Percentiles rank a stretch among this genome's conserved stretches.
Conservation (phyloP, 2,888 invertebrate species). For the Lymantria monacha region DNA sequence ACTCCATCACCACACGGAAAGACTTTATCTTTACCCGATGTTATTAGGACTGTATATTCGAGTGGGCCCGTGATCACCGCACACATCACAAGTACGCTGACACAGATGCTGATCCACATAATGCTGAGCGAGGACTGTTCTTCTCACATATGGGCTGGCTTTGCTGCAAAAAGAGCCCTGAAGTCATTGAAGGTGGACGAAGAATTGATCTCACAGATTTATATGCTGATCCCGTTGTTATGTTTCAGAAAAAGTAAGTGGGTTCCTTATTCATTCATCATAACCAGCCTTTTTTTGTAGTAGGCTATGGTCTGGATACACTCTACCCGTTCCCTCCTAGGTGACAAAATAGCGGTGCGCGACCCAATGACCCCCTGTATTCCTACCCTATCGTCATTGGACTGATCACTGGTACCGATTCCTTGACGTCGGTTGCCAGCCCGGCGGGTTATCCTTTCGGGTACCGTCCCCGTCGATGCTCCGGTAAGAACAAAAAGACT, state of each 20-base stretch:
- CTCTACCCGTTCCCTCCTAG: no score
- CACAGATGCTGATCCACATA: constrained; percentile 95
- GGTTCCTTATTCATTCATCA: background rate
- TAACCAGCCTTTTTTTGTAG: background rate
- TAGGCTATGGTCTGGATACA: no score
- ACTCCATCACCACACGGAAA: no score
- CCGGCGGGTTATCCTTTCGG: no score
- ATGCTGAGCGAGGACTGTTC: constrained; percentile 93
- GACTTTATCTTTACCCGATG: background rate
- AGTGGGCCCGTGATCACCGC: constrained; percentile 87
- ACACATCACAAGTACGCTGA: constrained; percentile 96
- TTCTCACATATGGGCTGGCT: constrained; percentile 98
- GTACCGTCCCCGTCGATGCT: no score
- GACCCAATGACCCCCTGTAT: no score
- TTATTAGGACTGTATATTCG: constrained; percentile 83
- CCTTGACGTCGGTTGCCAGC: no score
- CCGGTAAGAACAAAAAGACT: no score
- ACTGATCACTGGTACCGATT: no score
- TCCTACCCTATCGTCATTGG: no score
- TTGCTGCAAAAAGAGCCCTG: constrained; percentile 92
- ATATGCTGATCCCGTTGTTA: constrained; percentile 90
- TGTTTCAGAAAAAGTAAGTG: constrained; percentile 91
- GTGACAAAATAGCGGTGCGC: no score
- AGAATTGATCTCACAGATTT: constrained; percentile 92
- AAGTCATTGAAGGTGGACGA: constrained; percentile 91